Base-by-base conservation (phyloP, 2,113 vertebrate genomes). In the Cacatua alba region DNA sequence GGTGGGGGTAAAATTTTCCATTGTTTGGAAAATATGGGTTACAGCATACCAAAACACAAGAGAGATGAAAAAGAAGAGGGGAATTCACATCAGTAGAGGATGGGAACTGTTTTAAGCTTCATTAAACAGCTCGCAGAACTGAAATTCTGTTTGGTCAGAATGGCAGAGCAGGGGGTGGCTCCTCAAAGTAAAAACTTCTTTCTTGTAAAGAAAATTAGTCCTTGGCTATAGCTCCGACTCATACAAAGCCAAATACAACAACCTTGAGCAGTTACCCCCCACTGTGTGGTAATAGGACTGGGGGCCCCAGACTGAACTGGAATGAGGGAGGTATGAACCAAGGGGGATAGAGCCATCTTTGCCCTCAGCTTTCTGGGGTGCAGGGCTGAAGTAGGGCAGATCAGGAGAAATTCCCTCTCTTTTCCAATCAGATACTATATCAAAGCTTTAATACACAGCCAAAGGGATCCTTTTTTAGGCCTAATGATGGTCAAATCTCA, bases 401-500 rank as follows among this genome's bases (percentile, higher is more conserved):
- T 83, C 67, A 76, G 91, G 80, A 92, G 79, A 85, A 82, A 95
- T 23, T 67, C 48, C 81, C 92, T 75, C 62, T 57, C 44, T 39
- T 94, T 88, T 94, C 82, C 85, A 83, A 70, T 91, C 91, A 95
- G 92, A 95, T 91, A 74, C 55, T 53, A 15, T 95, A 90, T 88
- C 91, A 96, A 79, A 86, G 90, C 94, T 90, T 67, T 76, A 60
- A 83, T 77, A 81, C 69, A 51, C 74, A 93, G 95, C 97, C 97
- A 70, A 94, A 93, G 82, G 94, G 96, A 94, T 81, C 80, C 94
- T 91, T 88, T 95, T 89, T 78, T 72, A 43, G 78, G 90, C 75
- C 90, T 96, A 96, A 97, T 95, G 96, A 52, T 97, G 95, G 95
- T 97, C 96, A 94, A 80, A 97, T 97, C 97, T 86, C 85, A 97